Evolutionary conservation across 2,888 invertebrate genomes (phyloP).

Genomic region (Embidobia sp.): DNA sequence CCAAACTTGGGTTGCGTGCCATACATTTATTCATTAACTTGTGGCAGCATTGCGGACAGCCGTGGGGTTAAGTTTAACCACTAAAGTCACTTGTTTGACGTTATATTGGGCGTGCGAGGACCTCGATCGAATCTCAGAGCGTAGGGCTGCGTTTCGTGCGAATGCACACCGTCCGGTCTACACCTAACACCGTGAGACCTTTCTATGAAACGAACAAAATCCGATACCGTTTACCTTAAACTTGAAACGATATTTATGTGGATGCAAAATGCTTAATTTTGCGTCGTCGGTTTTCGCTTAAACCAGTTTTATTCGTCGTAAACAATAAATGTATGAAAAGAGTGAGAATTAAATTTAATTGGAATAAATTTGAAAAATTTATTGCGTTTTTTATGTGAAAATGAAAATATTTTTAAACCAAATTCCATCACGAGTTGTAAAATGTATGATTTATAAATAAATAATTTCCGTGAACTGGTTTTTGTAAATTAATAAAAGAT

Average conservation of each 20-base stretch:
- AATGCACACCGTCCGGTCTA: conserved; percentile 75
- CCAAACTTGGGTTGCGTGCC: conserved; percentile 8
- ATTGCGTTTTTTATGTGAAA: too few relatives aligned
- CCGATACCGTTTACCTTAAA: conserved; percentile 73
- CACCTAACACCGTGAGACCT: conserved; percentile 77
- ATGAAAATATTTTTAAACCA: too few relatives aligned
- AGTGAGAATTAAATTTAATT: too few relatives aligned
- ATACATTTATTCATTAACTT: conserved; percentile 28
- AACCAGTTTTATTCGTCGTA: too few relatives aligned
- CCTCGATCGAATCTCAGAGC: conserved; percentile 68
- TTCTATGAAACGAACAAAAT: conserved; percentile 67
- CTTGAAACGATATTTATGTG: conserved; percentile 66
- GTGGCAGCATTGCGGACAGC: conserved; percentile 17
- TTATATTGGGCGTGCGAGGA: conserved; percentile 53
- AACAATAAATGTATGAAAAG: too few relatives aligned
- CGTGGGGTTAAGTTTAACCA: conserved; percentile 57
- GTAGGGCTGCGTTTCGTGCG: conserved; percentile 72
- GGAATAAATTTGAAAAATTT: too few relatives aligned
- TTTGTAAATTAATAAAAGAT: too few relatives aligned
- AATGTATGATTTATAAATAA: too few relatives aligned
- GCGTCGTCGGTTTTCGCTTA: too few relatives aligned
- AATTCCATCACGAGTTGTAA: too few relatives aligned
- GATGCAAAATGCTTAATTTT: too few relatives aligned
- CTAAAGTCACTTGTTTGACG: conserved; percentile 28
- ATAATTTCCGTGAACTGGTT: too few relatives aligned